Evolutionary conservation across 1,140 invertebrate species (phyloP), one percentile per base, ranked within the genome.

Genomic region (Mycetomoellerius zeteki): DNA sequence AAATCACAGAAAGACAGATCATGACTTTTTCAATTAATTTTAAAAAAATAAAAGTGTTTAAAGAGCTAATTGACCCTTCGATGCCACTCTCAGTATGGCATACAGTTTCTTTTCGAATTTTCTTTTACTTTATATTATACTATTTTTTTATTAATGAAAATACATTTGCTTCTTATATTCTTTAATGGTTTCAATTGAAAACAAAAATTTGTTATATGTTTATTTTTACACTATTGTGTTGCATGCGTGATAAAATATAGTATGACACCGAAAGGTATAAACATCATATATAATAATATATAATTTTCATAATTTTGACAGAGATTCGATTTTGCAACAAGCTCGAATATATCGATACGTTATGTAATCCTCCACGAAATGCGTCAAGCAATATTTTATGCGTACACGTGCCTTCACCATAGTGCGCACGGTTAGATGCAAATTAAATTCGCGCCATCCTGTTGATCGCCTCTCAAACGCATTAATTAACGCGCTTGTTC

Each of bases 401-500:
- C 73, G n/a, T 43, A 78, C 21, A 16, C 14, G 19, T 24, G 30
- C 43, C n/a, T 78, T 54, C n/a, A 67, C 27, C 27, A 33, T 65
- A 33, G 24, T 6, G n/a, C 8, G 24, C 12, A 24, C 69, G 58
- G 19, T 47, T 78, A 80, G 47, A 80, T 69, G 47, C n/a, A 81
- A 81, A 81, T 71, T 24, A 65, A 4, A 67, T 69, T 69, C 47
- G 27, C 19, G 27, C 47, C n/a, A 54, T 81, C 77, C 16, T 69
- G 47, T 24, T 69, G 62, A 80, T 52, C 62, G 27, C 14, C 7
- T 52, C 64, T 54, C 30, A 30, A 71, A 37, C 30, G 21, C 77
- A 71, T 81, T 71, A 67, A 78, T 78, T 78, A 81, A 56, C 64
- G 16, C 14, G 47, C 64, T 24, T 67, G 47, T 80, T 54, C 16